phyloP scores from a whole-genome alignment of 37 sponge, comb jelly and placozoan genomes.

The Dysidea cf. avara region DNA sequence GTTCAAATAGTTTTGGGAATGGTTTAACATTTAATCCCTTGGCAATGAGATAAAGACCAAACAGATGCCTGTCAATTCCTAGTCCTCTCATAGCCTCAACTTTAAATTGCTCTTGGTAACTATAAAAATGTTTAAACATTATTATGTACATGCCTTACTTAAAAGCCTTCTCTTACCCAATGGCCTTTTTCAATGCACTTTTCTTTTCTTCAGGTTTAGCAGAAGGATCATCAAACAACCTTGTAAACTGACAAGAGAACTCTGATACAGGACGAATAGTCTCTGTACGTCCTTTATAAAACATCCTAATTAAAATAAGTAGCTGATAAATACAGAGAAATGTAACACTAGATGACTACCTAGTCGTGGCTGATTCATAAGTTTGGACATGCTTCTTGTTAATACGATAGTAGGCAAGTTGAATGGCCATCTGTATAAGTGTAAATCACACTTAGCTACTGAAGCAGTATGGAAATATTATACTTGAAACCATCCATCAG shows the following conservation, averaged over 20 bases:
- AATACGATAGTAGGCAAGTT: conserved; percentile 68
- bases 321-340: not conserved
- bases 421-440: conserved; percentile 70
- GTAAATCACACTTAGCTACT: too few relatives aligned
- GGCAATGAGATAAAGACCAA: conserved; percentile 75
- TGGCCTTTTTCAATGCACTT: conserved; percentile 44
- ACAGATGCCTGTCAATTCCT: conserved; percentile 79
- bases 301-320: conserved; percentile 44
- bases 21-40: conserved; percentile 73
- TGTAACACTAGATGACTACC: conserved; percentile 5
- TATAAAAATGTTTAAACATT: conserved; percentile 18
- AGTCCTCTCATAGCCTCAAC: conserved; percentile 77
- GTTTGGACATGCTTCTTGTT: conserved; percentile 65
- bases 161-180: conserved; percentile 26
- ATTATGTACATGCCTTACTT: too few relatives aligned
- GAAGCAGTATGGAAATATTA: too few relatives aligned
- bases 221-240: conserved; percentile 46
- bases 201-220: conserved; percentile 36
- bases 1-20: conserved; percentile 62
- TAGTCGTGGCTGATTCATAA: conserved; percentile 83
- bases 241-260: conserved; percentile 50
- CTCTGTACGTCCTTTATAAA: conserved; percentile 80
- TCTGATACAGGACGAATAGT: conserved; percentile 85
- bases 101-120: conserved; percentile 71
- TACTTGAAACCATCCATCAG: conserved; percentile 83